Percentiles rank a stretch among this genome's conserved stretches.
phyloP scores from a whole-genome alignment of 2,888 invertebrate species.

The Aproaerema taeniolella region DNA sequence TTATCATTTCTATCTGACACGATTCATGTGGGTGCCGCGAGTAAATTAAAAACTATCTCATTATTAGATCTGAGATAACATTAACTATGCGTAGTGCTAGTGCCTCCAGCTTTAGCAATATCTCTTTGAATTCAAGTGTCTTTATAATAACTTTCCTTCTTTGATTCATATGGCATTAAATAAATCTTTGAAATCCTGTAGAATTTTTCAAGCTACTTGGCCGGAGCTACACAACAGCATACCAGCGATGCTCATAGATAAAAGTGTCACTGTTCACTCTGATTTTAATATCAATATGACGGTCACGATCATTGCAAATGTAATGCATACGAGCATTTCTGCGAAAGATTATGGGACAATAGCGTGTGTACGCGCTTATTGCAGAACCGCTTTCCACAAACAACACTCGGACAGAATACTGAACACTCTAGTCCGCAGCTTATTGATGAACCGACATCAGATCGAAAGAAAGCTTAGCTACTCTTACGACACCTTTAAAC shows the following conservation, averaged over 20 bases:
- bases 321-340: constrained; percentile 64
- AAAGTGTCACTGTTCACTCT: neutral
- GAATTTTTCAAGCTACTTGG: too few relatives aligned
- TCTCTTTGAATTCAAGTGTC: too few relatives aligned
- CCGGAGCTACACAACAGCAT: too few relatives aligned
- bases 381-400: constrained; percentile 75
- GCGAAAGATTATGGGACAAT: constrained; percentile 73
- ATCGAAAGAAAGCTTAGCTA: constrained; percentile 8
- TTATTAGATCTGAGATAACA: neutral
- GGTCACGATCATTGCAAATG: constrained; percentile 49
- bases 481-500: constrained; percentile 3
- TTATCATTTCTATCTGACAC: constrained; percentile 13
- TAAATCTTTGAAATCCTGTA: too few relatives aligned
- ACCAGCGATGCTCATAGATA: neutral
- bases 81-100: neutral
- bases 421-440: constrained; percentile 38
- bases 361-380: constrained; percentile 61
- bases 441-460: constrained; percentile 31
- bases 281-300: constrained; percentile 32
- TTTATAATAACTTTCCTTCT: too few relatives aligned
- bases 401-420: constrained; percentile 54
- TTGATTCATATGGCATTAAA: too few relatives aligned
- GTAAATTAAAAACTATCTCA: constrained; percentile 13
- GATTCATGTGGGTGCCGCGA: constrained; percentile 13
- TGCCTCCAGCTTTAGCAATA: too few relatives aligned